These are phyloP conservation scores for Dascyllus trimaculatus DNA, from an alignment of 2,113 vertebrate species.

Conservation along the genomic window DNA sequence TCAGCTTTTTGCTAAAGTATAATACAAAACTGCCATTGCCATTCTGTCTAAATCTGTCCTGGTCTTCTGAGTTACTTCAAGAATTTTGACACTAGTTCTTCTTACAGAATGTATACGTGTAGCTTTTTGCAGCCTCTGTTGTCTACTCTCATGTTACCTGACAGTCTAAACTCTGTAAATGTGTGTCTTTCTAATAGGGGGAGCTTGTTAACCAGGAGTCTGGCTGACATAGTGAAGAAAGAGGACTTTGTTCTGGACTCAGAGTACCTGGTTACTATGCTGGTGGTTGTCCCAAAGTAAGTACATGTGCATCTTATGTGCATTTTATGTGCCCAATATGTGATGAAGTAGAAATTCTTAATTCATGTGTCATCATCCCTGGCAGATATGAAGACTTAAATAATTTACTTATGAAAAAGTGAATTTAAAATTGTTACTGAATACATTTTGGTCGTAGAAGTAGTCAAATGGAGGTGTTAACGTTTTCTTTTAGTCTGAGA, in stretches of 20 bases:
- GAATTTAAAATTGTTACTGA: no score
- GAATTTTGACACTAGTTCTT: background rate
- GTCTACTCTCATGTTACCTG: background rate
- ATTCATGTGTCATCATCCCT: no score
- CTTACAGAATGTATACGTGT: background rate
- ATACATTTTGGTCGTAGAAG: no score
- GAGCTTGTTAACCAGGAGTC: constrained; percentile 96
- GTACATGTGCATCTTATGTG: constrained; percentile 72
- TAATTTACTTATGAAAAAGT: no score
- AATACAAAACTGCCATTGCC: background rate
- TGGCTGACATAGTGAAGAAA: constrained; percentile 98
- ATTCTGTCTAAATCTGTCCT: background rate
- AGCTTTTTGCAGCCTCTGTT: background rate
- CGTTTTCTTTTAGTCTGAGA: no score
- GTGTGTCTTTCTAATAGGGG: constrained; percentile 83
- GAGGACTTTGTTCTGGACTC: constrained; percentile 99
- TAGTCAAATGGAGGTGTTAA: no score
- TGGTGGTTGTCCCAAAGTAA: constrained; percentile 98
- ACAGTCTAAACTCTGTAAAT: background rate
- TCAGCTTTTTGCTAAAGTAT: background rate
- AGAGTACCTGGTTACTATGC: constrained; percentile 95
- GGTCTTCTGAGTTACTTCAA: no score
- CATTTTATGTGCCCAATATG: background rate
- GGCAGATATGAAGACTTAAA: background rate
- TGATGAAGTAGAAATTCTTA: background rate